A percentile compares a stretch with the other conserved stretches of the same genome.
phyloP scores from a whole-genome alignment of 2,113 vertebrate species.

The Pandion haliaetus region DNA sequence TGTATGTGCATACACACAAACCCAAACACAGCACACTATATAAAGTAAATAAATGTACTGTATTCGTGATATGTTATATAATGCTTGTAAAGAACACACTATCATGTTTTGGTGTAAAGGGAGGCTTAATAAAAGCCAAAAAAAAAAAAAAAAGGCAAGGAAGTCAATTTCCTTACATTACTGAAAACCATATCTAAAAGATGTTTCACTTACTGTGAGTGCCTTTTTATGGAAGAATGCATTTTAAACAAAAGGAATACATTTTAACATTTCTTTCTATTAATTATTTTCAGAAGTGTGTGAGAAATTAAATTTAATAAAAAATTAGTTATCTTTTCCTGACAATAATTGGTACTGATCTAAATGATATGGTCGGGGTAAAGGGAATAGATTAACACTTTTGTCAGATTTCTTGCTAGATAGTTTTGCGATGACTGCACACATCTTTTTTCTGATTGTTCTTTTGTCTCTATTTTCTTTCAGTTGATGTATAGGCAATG shows the following conservation, averaged over 20 bases:
- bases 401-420: background rate
- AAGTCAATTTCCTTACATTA: background rate
- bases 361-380: background rate
- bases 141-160: background rate
- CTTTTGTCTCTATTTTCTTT: background rate
- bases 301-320: background rate
- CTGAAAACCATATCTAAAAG: background rate
- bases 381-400: background rate
- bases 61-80: background rate
- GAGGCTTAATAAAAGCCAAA: background rate
- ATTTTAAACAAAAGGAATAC: background rate
- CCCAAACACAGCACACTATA: background rate
- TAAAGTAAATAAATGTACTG: background rate
- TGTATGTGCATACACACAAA: background rate
- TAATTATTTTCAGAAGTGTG: background rate
- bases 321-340: background rate
- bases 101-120: background rate
- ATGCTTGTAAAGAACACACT: background rate
- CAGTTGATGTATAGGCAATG: background rate
- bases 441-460: background rate
- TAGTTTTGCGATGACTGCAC: background rate
- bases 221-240: background rate
- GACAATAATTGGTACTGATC: background rate
- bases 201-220: background rate
- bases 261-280: background rate